Evolutionary conservation across 2,113 vertebrate genomes (phyloP).

Genomic region (western clawed frog (Xenopus tropicalis)): UCB_Xtro_10.0 CM004448.2:103784501-103785000

Average conservation of each 20-base stretch:
- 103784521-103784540: constrained; percentile 74
- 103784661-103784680: constrained; percentile 62
- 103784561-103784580: constrained; percentile 68
- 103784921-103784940: too few species aligned
- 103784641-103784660: constrained; percentile 63
- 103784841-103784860: too few species aligned
- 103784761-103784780: neutral
- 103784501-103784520: constrained; percentile 49
- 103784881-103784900: too few species aligned
- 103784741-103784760: neutral
- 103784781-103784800: too few species aligned
- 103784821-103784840: too few species aligned
- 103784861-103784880: too few species aligned
- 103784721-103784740: neutral
- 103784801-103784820: too few species aligned
- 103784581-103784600: constrained; percentile 81
- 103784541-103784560: constrained; percentile 74
- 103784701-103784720: neutral
- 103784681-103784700: neutral
- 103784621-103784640: constrained; percentile 72
- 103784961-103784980: too few species aligned
- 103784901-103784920: too few species aligned
- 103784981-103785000: too few species aligned
- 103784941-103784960: too few species aligned
- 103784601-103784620: constrained; percentile 85